These are phyloP conservation scores for Tenthredo amoena DNA, from an alignment of 2,888 invertebrate species.

Conservation along the genomic window DNA sequence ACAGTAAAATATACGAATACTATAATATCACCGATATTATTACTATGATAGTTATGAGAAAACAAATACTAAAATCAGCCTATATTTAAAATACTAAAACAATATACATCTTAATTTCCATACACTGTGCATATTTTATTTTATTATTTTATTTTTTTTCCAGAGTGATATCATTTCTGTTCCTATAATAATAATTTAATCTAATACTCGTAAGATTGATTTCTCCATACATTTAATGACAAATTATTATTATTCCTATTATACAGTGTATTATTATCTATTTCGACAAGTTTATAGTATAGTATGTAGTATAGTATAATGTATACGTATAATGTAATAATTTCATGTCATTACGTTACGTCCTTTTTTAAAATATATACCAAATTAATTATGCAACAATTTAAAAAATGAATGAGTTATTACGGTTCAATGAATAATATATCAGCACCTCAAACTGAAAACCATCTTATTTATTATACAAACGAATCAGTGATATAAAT, in stretches of 20 bases:
- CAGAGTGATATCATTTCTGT: constrained; percentile 38
- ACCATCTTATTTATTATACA: not conserved
- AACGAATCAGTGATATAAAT: not conserved
- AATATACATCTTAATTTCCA: not conserved
- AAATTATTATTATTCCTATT: constrained; percentile 1
- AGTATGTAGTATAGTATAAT: constrained; percentile 9
- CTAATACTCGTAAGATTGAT: constrained; percentile 36
- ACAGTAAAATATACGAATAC: constrained; percentile 18
- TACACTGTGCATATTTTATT: not conserved
- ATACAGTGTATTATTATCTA: constrained; percentile 8
- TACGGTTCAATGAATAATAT: not conserved
- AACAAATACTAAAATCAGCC: not conserved
- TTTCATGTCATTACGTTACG: not conserved
- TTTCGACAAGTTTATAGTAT: not conserved
- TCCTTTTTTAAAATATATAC: constrained; percentile 3
- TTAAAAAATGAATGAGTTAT: not conserved
- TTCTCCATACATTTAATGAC: not conserved
- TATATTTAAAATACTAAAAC: not conserved
- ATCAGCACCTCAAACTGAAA: not conserved
- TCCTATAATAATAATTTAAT: constrained; percentile 27
- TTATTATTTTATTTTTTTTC: not conserved
- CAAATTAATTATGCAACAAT: not conserved
- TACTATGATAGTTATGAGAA: not conserved
- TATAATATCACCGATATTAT: not conserved
- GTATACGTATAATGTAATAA: not conserved